Evolutionary conservation across 2,888 invertebrate species (phyloP), one percentile per base, ranked within the genome.

Genomic region (Apodemia duryi): DNA sequence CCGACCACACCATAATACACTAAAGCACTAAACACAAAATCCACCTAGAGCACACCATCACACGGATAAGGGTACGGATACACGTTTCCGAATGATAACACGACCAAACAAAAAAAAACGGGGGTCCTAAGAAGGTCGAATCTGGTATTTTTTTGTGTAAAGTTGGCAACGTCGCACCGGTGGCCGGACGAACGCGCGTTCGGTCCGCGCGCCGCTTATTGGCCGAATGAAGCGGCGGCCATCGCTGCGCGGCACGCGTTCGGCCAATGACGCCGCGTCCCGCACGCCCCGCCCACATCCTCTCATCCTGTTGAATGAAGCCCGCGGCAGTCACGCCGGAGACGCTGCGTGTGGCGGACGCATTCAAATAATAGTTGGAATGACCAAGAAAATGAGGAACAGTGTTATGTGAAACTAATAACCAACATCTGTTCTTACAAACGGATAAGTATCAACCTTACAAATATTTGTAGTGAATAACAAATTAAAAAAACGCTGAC

Each of bases 101-200:
- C 87, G 85, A 85, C 84, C 83, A 87, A 89, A 90, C 86, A 88
- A 91, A 90, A 86, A 86, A 91, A 89, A 84, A 81, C 85, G 82
- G 84, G 91, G 89, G 88, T 88, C 90, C 91, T 84, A 90, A 90
- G 90, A 91, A 90, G 91, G 90, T 91, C 90, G 91, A 91, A 90
- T 90, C 88, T 88, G 88, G 87, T 90, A 83, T 38, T 86, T 89
- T 90, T 91, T 89, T 87, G 81, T 82, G 81, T 80, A 84, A 84
- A 90, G 86, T 88, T 90, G 89, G 91, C 91, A 91, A 90, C 91
- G 89, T 87, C 89, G 90, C 90, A 73, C 77, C 77, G 77, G 77
- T 81, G 75, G 83, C 79, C 81, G 83, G 83, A 85, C 86, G 86
- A 84, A 88, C 91, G 88, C 86, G 90, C 91, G 91, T 91, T 88